Base-by-base conservation (phyloP, 2,113 vertebrate species). In the Laterallus jamaicensis region DNA sequence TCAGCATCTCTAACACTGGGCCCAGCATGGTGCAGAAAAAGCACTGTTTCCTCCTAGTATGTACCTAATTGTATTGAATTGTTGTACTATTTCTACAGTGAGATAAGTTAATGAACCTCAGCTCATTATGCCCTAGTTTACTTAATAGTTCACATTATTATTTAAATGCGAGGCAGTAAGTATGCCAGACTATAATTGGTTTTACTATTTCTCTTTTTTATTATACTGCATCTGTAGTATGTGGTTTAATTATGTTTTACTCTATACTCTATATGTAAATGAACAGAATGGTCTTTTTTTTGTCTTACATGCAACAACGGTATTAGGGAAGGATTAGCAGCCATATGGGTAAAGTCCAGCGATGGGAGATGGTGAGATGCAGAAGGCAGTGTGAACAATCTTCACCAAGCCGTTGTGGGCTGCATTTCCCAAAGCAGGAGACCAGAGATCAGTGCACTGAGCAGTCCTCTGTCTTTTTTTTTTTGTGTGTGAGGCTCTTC, bases 121-220 rank as follows among this genome's bases (percentile, higher is more conserved):
- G 94, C 94, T 97, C 96, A 97, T 97, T 97, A 97, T 91, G 77
- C 66, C 82, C 96, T 93, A 71, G 92, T 97, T 97, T 97, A 96
- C 94, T 97, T 97, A 97, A 97, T 96, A 97, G 97, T 96, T 96
- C 93, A 88, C 95, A 96, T 97, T 97, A 96, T 94, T 96, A 97
- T 97, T 97, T 96, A 95, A 96, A 95, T 97, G 95, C 92, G 88
- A 96, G 96, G 74, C 80, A 69, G 94, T 96, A 96, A 97, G 92
- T 96, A 92, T 93, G 88, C 83, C 88, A 96, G 90, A 56, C 88
- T 92, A 58, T 96, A 97, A 97, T 95, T 95, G 95, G 93, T 96
- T 95, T 93, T 80, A 82, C 82, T 95, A 59, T 92, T 96, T 93
- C 88, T 96, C 90, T 90, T 96, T 94, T 96, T 93, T 96, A 95